Evolutionary conservation across 2,888 invertebrate species (phyloP).

Genomic region (Hirtodrosophila histrioides): DNA sequence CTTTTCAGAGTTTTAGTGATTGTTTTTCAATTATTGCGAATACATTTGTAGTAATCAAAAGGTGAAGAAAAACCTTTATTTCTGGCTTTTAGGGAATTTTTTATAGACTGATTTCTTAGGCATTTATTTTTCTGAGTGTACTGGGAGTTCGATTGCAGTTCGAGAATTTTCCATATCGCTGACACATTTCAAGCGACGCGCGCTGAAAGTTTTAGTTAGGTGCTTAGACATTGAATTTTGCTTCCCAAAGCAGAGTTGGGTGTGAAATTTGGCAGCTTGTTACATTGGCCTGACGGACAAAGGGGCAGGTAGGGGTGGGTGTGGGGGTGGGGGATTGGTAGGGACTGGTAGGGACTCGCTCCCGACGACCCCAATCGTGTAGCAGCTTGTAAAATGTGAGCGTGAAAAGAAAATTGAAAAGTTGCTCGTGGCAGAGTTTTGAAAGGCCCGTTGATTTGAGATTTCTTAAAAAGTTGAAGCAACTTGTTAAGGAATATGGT

Average conservation of each 20-base stretch:
- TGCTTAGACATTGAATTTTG: constrained; percentile 51
- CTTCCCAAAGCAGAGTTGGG: constrained; percentile 30
- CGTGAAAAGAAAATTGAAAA: constrained; percentile 74
- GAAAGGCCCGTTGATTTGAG: constrained; percentile 71
- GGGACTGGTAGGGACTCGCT: constrained; percentile 10
- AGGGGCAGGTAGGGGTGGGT: neutral
- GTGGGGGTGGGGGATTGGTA: too few relatives aligned
- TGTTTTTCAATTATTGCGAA: too few relatives aligned
- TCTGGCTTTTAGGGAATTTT: too few relatives aligned
- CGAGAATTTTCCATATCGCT: constrained; percentile 22
- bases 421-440: constrained; percentile 46
- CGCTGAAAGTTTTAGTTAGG: constrained; percentile 68
- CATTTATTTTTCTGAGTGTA: too few relatives aligned
- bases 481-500: constrained; percentile 41
- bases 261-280: constrained; percentile 79
- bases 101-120: too few relatives aligned
- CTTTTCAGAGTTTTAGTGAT: too few relatives aligned
- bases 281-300: constrained; percentile 28
- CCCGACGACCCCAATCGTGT: constrained; percentile 72
- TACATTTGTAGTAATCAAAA: too few relatives aligned
- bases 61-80: too few relatives aligned
- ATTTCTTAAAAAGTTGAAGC: constrained; percentile 45
- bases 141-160: constrained; percentile 20
- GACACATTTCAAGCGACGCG: constrained; percentile 44
- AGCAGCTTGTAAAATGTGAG: constrained; percentile 75